Conservation (phyloP, 2,888 invertebrate genomes). For the Philopedon plagiatum region DNA sequence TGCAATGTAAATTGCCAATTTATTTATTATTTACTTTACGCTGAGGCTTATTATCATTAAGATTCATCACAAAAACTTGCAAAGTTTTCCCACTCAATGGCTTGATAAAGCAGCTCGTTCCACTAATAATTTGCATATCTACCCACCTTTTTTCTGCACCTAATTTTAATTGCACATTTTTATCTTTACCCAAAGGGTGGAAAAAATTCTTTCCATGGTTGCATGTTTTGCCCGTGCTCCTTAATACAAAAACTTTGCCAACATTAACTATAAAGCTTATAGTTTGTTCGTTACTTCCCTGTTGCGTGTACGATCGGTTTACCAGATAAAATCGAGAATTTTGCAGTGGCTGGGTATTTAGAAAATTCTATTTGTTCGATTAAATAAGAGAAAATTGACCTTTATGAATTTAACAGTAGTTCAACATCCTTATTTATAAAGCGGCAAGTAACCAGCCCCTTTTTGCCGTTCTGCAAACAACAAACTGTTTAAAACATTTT, state of each 20-base stretch:
- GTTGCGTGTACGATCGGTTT: slow-evolving; percentile 45
- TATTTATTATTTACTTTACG: too few species aligned
- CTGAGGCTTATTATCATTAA: too few species aligned
- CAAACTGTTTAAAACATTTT: too few species aligned
- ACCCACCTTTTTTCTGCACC: slow-evolving; percentile 12
- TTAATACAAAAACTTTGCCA: slow-evolving; percentile 43
- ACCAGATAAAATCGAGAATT: slow-evolving; percentile 21
- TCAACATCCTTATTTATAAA: too few species aligned
- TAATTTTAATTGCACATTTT: slow-evolving; percentile 38
- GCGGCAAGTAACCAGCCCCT: too few species aligned
- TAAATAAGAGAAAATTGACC: too few species aligned
- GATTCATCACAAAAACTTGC: too few species aligned
- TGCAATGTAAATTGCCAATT: too few species aligned
- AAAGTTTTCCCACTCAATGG: not conserved
- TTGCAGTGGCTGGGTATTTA: slow-evolving; percentile 29
- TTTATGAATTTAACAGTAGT: too few species aligned
- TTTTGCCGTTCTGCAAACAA: too few species aligned
- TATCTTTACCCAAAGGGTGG: slow-evolving; percentile 35
- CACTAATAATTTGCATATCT: slow-evolving; percentile 17
- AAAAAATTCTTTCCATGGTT: slow-evolving; percentile 41
- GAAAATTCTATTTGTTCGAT: too few species aligned
- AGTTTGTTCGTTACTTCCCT: slow-evolving; percentile 42
- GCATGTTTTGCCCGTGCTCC: slow-evolving; percentile 34
- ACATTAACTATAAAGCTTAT: slow-evolving; percentile 41
- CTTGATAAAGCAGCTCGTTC: not conserved